Evolutionary conservation across 2,113 vertebrate species (phyloP), one percentile per base, ranked within the genome.

Genomic region (Gobio gobio): DNA sequence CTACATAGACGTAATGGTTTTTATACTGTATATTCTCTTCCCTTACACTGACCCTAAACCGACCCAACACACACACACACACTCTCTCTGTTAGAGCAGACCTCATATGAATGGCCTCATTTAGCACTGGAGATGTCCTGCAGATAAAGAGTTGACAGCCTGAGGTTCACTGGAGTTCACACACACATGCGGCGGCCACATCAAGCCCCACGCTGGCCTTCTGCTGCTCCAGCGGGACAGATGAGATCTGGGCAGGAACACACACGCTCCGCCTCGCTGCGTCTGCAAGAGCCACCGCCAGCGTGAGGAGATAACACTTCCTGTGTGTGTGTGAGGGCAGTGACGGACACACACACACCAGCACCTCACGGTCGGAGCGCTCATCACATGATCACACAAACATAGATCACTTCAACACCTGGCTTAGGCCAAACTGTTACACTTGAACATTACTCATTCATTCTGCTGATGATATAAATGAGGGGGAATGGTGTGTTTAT

Each of bases 121-220:
- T 61, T 33, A 63, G 3, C 13, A 1, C 56, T 2, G 56, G 33
- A 59, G 58, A 79, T 79, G 45, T 79, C 56, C 56, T 63, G 77
- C 22, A 79, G 77, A 79, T 79, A 79, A n/a, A 24, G n/a, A 79
- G 77, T 63, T 79, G 36, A 79, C 63, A 10, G 16, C 56, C 58
- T 79, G 36, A 63, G 61, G 29, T 36, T 33, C 18, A 13, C 75
- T 40, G 10, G 43, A 26, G 73, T 26, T 49, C 45, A 26, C 14
- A 2, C 24, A 51, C 12, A 26, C 0, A 0, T 47, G 45, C 72
- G 13, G 45, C 10, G 5, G 5, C 24, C 29, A 14, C 24, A 16
- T 29, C 61, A 18, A 1, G 13, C 1, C 18, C 22, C 64, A 68
- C 33, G 33, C 51, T 77, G 3, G 75, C 58, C 12, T 22, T 77